Conservation (phyloP, 1,140 invertebrate genomes). For the Brachionus angularis region DNA sequence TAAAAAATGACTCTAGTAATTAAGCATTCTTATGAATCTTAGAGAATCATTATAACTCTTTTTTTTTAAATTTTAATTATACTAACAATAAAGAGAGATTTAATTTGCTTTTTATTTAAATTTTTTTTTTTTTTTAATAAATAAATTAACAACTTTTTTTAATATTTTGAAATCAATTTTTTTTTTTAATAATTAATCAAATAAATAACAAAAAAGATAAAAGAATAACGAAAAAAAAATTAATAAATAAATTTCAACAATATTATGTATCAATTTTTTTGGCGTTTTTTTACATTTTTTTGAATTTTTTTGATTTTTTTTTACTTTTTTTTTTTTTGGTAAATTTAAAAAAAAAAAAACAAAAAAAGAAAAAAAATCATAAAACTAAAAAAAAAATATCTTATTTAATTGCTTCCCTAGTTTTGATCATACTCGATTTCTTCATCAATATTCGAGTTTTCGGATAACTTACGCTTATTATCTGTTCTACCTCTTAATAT, state of each 20-base stretch:
- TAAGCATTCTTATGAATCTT: too few relatives aligned
- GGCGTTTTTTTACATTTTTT: conserved; percentile 5
- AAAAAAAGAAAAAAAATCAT: background rate
- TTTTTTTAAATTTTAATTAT: too few relatives aligned
- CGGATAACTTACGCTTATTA: conserved; percentile 22
- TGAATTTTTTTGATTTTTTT: background rate
- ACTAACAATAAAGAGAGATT: too few relatives aligned
- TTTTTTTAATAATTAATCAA: background rate
- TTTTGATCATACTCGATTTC: background rate
- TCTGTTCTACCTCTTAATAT: conserved; percentile 8
- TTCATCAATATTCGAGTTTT: conserved; percentile 11
- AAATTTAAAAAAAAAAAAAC: conserved; percentile 5
- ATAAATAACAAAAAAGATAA: conserved; percentile 2
- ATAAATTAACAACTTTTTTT: too few relatives aligned
- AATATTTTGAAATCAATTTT: background rate
- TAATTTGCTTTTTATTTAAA: too few relatives aligned
- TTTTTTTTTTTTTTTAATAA: too few relatives aligned
- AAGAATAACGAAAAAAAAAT: conserved; percentile 3
- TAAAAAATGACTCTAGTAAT: too few relatives aligned
- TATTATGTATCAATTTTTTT: conserved; percentile 10
- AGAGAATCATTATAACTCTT: too few relatives aligned
- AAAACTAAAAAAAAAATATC: background rate
- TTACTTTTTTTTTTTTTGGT: conserved; percentile 13
- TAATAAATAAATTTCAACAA: background rate
- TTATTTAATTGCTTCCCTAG: too few relatives aligned